Percentiles rank a stretch among this genome's conserved stretches.
Evolutionary conservation across 2,888 invertebrate species (phyloP).

Genomic region (Amblyjoppa fuscipennis): DNA sequence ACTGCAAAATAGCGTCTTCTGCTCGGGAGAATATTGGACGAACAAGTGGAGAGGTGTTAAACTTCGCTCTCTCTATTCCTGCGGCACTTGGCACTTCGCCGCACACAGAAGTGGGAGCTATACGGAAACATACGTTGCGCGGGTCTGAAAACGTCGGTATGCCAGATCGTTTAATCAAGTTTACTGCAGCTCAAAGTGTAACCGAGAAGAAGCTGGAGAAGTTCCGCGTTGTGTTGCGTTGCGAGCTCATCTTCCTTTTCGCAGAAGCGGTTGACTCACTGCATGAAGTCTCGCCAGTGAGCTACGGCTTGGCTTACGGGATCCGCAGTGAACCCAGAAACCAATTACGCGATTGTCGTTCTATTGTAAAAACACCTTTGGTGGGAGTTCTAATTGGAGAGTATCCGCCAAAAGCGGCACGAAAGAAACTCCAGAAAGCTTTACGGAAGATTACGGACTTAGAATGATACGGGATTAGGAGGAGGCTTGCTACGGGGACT

Average conservation of each 20-base stretch:
- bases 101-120: background rate
- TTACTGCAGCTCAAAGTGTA: constrained; percentile 9
- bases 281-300: background rate
- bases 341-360: background rate
- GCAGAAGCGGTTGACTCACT: constrained; percentile 4
- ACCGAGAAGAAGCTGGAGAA: constrained; percentile 3
- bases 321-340: constrained; percentile 6
- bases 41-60: constrained; percentile 17
- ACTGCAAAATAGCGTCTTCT: background rate
- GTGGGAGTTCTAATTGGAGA: background rate
- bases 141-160: constrained; percentile 27
- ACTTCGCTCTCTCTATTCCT: constrained; percentile 3
- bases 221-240: background rate
- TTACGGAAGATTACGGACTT: background rate
- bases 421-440: background rate
- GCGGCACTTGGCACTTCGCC: constrained; percentile 16
- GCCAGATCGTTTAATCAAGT: constrained; percentile 39
- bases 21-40: background rate
- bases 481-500: background rate
- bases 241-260: constrained; percentile 8
- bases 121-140: background rate
- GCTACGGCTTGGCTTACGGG: background rate
- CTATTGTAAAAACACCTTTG: background rate
- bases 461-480: background rate
- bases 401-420: background rate